A percentile compares a stretch with the other conserved stretches of the same genome.
Evolutionary conservation across 1,140 invertebrate species (phyloP).

Genomic region (Agrilus planipennis): DNA sequence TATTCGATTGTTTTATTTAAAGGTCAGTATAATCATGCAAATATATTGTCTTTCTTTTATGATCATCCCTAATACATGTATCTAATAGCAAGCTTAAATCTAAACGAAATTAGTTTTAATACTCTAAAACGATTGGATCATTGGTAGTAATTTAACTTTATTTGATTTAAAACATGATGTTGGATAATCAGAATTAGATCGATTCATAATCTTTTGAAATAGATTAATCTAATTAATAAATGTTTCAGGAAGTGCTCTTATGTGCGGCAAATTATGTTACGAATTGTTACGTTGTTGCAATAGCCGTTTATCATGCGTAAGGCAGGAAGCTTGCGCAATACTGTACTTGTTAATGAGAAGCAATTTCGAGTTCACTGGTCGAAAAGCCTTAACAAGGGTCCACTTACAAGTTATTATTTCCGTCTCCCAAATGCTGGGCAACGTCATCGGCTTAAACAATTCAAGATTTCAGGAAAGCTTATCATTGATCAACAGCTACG

Average conservation of each 20-base stretch:
- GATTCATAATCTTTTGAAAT: too few relatives aligned
- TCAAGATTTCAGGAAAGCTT: constrained; percentile 83
- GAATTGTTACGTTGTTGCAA: constrained; percentile 71
- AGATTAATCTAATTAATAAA: too few relatives aligned
- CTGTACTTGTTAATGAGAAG: constrained; percentile 85
- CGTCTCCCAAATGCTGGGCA: constrained; percentile 81
- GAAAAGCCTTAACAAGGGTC: constrained; percentile 74
- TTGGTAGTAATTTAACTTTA: too few relatives aligned
- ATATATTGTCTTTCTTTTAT: too few relatives aligned
- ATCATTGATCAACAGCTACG: constrained; percentile 86
- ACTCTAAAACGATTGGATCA: too few relatives aligned
- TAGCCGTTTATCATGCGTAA: constrained; percentile 61
- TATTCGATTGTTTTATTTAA: constrained; percentile 71
- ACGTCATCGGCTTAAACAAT: constrained; percentile 75
- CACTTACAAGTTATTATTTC: constrained; percentile 84
- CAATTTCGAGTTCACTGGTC: constrained; percentile 79
- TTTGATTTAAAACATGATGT: too few relatives aligned
- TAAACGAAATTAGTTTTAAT: too few relatives aligned
- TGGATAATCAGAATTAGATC: too few relatives aligned
- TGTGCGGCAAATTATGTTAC: constrained; percentile 77
- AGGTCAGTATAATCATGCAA: constrained; percentile 44
- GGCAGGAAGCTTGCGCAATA: constrained; percentile 81
- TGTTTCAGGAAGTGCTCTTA: constrained; percentile 57
- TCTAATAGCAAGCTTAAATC: too few relatives aligned
- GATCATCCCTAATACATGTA: too few relatives aligned